These are phyloP conservation scores for Lepidostoma basale DNA, from an alignment of 1,140 invertebrate species.

Conservation along the genomic window DNA sequence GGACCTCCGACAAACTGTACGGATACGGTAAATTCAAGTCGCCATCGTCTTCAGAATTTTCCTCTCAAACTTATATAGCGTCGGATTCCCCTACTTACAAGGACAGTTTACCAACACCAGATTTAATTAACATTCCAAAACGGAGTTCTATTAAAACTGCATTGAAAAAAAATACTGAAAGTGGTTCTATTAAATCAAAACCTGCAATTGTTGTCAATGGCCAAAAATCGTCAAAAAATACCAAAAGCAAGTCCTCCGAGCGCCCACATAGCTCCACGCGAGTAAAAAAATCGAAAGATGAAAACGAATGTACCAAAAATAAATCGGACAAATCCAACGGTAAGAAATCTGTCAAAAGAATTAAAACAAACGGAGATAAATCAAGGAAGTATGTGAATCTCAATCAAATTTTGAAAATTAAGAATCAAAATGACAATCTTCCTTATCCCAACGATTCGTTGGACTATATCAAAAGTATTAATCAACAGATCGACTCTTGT, in stretches of 20 bases:
- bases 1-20: slow-evolving; percentile 43
- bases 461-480: slow-evolving; percentile 45
- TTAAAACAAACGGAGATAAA: slow-evolving; percentile 17
- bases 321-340: slow-evolving; percentile 24
- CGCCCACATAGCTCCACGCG: neutral
- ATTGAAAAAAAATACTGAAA: neutral
- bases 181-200: neutral
- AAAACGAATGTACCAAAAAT: slow-evolving; percentile 11
- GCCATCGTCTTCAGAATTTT: slow-evolving; percentile 31
- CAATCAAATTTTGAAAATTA: slow-evolving; percentile 23
- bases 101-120: neutral
- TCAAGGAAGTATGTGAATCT: slow-evolving; percentile 14
- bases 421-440: slow-evolving; percentile 5
- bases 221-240: neutral
- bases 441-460: slow-evolving; percentile 9
- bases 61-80: slow-evolving; percentile 33
- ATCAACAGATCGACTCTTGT: slow-evolving; percentile 41
- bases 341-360: slow-evolving; percentile 19
- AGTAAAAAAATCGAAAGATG: slow-evolving; percentile 13
- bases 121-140: slow-evolving; percentile 3
- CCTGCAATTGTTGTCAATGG: neutral
- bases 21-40: slow-evolving; percentile 23
- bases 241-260: slow-evolving; percentile 8
- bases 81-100: slow-evolving; percentile 3
- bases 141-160: neutral